Base-by-base conservation (phyloP, 2,888 invertebrate species). In the Dicyrtoma fusca region DNA sequence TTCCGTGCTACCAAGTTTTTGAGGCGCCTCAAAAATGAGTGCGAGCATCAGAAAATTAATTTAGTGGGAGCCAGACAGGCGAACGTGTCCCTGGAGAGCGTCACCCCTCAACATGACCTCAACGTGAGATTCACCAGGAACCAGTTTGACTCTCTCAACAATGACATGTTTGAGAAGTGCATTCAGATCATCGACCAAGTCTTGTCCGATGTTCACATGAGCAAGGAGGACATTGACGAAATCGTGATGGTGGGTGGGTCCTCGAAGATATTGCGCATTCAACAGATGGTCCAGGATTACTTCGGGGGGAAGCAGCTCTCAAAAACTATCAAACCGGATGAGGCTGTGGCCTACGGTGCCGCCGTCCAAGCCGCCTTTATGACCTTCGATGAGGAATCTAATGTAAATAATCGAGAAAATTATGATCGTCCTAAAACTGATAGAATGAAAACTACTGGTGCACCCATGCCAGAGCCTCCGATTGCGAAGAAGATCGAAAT, bases 181-280 rank as follows among this genome's bases (percentile, higher is more conserved):
- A 68, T 76, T n/a, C 47, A 44, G 11, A 69, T 70, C 21, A 63
- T 76, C 0, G 65, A 63, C 4, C 14, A 19, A 21, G 69, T 61
- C 17, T 45, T 76, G 49, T 17, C 23, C 0, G 57, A 69, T 34
- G 61, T 59, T 0, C 21, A 45, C 5, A 6, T 74, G 23, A 13
- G 5, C 8, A 77, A 74, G 34, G 34, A 63, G 0, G 3, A 61
- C 1, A 70, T 77, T 47, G 70, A 77, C 44, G 75, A 77, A n/a
- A 71, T 77, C 19, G 75, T 77, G 1, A 26, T 77, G 11, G 72
- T 75, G 11, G 77, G 77, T 26, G 77, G 77, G 14, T 74, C 55
- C 14, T 75, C 72, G 8, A 13, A 42, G 14, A 71, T 73, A 19
- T 55, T 70, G 4, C 63, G 70, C 26, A 61, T 73, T 13, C 64